Evolutionary conservation across 2,888 invertebrate genomes (phyloP).

Genomic region (Folsomia candida): DNA sequence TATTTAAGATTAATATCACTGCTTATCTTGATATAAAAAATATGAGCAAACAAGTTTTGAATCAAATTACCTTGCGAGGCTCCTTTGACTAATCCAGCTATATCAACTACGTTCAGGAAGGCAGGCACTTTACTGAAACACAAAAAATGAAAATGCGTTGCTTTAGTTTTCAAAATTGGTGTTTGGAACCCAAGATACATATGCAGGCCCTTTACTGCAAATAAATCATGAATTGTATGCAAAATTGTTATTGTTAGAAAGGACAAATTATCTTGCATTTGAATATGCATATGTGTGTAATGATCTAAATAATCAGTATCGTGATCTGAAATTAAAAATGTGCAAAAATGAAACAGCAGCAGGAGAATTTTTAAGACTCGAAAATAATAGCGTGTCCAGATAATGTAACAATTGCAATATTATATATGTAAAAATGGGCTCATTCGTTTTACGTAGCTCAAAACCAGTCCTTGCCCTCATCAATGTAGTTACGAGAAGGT

Average conservation of each 20-base stretch:
- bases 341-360: no score
- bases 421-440: neutral
- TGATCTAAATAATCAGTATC: no score
- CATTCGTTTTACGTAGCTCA: neutral
- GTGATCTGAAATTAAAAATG: no score
- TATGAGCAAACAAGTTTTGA: slow-evolving; percentile 65
- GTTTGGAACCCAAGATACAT: no score
- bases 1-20: no score
- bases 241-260: no score
- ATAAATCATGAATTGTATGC: no score
- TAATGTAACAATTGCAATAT: neutral
- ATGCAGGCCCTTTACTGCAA: no score
- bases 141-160: no score
- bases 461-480: neutral
- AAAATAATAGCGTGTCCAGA: neutral
- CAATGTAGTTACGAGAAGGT: neutral
- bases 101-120: slow-evolving; percentile 94
- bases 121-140: slow-evolving; percentile 89
- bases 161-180: no score
- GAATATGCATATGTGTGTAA: no score
- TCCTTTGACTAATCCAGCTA: slow-evolving; percentile 96
- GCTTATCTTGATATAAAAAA: neutral
- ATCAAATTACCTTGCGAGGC: slow-evolving; percentile 91
- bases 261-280: no score
- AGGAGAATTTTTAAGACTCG: neutral